Conservation (phyloP, 2,113 vertebrate species). For the Phalacrocorax carbo region DNA sequence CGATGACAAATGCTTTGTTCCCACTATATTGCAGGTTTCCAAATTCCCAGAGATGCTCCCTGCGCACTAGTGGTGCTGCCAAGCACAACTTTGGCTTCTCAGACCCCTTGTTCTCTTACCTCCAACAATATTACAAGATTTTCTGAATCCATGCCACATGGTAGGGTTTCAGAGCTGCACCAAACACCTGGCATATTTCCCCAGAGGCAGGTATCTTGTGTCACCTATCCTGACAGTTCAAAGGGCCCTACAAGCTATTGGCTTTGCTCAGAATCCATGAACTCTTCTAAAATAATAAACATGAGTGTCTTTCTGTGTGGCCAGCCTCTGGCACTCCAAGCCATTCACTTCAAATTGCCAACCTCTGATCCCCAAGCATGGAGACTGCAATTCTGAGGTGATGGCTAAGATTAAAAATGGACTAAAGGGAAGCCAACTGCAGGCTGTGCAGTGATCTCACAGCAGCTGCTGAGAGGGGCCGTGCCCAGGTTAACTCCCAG, state of each 20-base stretch:
- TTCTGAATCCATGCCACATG: fast-evolving
- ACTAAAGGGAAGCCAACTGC: not conserved
- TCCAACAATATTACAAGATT: not conserved
- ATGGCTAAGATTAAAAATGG: not conserved
- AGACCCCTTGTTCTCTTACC: not conserved
- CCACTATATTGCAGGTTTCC: not conserved
- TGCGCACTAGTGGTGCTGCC: not conserved
- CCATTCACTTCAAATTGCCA: fast-evolving
- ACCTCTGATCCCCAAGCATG: not conserved
- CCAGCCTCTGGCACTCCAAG: not conserved
- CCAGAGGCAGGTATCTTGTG: not conserved
- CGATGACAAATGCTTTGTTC: not conserved
- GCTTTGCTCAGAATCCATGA: not conserved
- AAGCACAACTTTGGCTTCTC: not conserved
- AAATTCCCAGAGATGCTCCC: not conserved
- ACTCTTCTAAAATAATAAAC: not conserved
- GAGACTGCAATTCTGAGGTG: not conserved
- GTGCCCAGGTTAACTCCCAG: not conserved
- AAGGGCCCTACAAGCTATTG: not conserved
- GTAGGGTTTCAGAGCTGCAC: not conserved
- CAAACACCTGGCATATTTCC: fast-evolving
- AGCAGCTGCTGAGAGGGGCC: not conserved
- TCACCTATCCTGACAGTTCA: not conserved
- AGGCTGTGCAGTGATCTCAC: not conserved
- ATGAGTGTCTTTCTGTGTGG: not conserved